phyloP scores from a whole-genome alignment of 2,113 vertebrate species.

The Malaclemys terrapin region DNA sequence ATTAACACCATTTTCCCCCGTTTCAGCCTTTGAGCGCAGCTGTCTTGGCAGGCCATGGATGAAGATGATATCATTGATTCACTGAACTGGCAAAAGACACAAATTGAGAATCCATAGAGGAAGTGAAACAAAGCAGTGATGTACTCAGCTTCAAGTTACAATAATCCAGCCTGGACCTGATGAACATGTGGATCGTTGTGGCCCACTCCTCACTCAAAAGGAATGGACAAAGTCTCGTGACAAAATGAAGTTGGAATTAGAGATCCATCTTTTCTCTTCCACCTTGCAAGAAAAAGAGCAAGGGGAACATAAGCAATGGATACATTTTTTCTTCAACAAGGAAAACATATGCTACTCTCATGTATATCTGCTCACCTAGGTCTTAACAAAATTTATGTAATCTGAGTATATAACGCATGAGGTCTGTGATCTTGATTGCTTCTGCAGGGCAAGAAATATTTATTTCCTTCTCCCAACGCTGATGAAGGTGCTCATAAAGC shows the following conservation, averaged over 20 bases:
- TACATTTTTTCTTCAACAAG: neutral
- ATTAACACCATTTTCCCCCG: neutral
- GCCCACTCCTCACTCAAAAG: fast-evolving
- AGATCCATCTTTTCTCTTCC: neutral
- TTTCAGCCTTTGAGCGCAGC: neutral
- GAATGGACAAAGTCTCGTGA: neutral
- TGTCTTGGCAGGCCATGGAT: neutral
- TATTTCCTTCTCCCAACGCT: neutral
- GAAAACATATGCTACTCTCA: neutral
- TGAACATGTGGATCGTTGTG: neutral
- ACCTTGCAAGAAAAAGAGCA: neutral
- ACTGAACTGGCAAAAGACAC: neutral
- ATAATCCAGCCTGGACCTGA: neutral
- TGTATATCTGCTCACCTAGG: neutral
- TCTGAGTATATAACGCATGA: neutral
- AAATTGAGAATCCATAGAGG: neutral
- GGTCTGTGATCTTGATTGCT: neutral
- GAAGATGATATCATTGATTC: neutral
- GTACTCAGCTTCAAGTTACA: neutral
- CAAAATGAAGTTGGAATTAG: neutral
- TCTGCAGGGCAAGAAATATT: neutral
- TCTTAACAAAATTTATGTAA: neutral
- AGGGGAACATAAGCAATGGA: neutral
- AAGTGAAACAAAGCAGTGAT: neutral
- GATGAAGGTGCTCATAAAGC: neutral